A percentile compares a stretch with the other conserved stretches of the same genome.
phyloP scores from a whole-genome alignment of 2,797 vertebrate species.

The Limnodromus scolopaceus region DNA sequence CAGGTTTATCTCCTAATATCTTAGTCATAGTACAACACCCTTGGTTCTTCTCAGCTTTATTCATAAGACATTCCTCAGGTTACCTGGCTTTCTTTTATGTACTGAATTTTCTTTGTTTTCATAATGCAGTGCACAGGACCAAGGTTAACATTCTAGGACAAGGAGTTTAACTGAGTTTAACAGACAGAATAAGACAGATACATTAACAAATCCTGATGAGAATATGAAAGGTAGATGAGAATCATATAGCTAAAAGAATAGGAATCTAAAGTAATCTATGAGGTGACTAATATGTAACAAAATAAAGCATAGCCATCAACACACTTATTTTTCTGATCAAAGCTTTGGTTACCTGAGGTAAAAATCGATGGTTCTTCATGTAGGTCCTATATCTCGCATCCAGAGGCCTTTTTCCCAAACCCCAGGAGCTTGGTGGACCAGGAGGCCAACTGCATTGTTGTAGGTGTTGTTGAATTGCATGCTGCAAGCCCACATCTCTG shows the following conservation, averaged over 20 bases:
- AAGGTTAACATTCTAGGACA: neutral
- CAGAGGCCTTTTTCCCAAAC: neutral
- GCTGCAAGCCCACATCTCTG: neutral
- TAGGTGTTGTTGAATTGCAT: neutral
- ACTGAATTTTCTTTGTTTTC: neutral
- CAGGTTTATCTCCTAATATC: neutral
- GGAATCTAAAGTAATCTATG: neutral
- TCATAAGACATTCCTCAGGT: neutral
- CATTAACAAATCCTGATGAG: neutral
- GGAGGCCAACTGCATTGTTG: neutral
- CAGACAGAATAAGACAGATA: neutral
- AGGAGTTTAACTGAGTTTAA: neutral
- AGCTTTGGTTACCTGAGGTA: neutral
- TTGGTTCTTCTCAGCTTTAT: neutral
- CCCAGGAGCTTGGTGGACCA: neutral
- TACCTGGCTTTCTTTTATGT: neutral
- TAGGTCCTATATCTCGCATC: neutral
- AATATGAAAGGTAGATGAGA: neutral
- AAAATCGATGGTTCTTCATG: neutral
- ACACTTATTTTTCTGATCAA: neutral
- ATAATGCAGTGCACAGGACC: neutral
- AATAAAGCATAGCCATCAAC: neutral
- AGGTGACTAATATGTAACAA: neutral
- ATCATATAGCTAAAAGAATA: neutral
- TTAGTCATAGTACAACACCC: neutral